Evolutionary conservation across 2,797 vertebrate genomes (phyloP), one percentile per base, ranked within the genome.

Genomic region (Champsocephalus esox): DNA sequence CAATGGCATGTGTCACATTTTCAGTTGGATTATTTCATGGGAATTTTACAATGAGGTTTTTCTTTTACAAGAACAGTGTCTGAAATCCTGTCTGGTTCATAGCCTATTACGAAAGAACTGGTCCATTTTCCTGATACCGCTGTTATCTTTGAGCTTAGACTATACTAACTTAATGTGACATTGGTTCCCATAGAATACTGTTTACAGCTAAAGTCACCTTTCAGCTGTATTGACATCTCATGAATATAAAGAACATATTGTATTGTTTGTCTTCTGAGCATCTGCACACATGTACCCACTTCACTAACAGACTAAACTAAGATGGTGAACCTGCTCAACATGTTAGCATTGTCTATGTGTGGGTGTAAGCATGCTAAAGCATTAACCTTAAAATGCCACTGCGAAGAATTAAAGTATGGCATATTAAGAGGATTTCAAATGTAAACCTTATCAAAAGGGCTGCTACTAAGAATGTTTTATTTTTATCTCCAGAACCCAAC

Each of bases 111-210:
- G 78, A 73, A 59, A 2, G 81, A 79, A 63, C 73, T 75, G 80
- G 81, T 88, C 80, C 79, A 63, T 65, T 57, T 77, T 74, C 84
- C 57, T 82, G 80, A 90, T 85, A 88, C 74, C 8, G 59, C 61
- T 46, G 74, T 89, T 89, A 84, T 91, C 90, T 82, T 85, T 79
- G 76, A 89, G 89, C 76, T 84, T 88, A 93, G 92, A 91, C 92
- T 81, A 91, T 80, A 88, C 87, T 88, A 80, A 85, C 68, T 83
- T 50, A 56, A 57, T 16, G 58, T 91, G 89, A 80, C 91, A 88
- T 90, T 89, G 90, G 88, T 89, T 92, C 88, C 85, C 90, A 90
- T 88, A 49, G 57, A 59, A 45, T 64, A 32, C 55, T 72, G 66
- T 77, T 66, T 41, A 68, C 48, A 56, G 75, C 67, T 55, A 6